Evolutionary conservation across 1,140 invertebrate genomes (phyloP).

Genomic region (Pentalonia nigronervosa): DNA sequence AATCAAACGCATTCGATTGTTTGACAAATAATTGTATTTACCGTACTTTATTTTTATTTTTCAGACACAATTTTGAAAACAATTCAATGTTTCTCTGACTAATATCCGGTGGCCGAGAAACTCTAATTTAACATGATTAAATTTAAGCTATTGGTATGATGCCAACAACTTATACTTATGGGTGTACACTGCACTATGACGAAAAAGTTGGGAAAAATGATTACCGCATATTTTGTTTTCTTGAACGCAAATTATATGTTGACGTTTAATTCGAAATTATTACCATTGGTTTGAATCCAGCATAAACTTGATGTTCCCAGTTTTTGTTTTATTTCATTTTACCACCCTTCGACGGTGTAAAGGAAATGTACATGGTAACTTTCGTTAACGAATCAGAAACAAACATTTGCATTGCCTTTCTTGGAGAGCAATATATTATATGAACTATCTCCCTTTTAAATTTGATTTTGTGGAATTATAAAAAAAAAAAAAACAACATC

Average conservation of each 20-base stretch:
- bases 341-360: not conserved
- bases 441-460: constrained; percentile 17
- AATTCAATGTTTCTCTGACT: not conserved
- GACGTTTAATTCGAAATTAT: constrained; percentile 37
- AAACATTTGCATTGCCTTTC: not conserved
- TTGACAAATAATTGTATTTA: not conserved
- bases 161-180: not conserved
- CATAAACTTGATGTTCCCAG: not conserved
- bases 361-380: not conserved
- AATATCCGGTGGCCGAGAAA: not conserved
- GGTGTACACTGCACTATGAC: not conserved
- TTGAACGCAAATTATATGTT: not conserved
- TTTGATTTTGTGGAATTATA: not conserved
- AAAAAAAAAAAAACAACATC: not conserved
- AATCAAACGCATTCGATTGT: not conserved
- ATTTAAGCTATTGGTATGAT: not conserved
- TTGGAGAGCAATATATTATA: not conserved
- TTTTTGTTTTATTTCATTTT: constrained; percentile 4
- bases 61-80: not conserved
- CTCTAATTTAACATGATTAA: constrained; percentile 17
- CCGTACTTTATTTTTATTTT: not conserved
- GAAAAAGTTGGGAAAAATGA: not conserved
- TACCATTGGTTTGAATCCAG: constrained; percentile 8
- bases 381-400: not conserved
- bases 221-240: not conserved